A percentile compares a stretch with the other conserved stretches of the same genome.
These are phyloP conservation scores for Apocheima hispidaria DNA, from an alignment of 2,888 invertebrate genomes.

Conservation along the genomic window DNA sequence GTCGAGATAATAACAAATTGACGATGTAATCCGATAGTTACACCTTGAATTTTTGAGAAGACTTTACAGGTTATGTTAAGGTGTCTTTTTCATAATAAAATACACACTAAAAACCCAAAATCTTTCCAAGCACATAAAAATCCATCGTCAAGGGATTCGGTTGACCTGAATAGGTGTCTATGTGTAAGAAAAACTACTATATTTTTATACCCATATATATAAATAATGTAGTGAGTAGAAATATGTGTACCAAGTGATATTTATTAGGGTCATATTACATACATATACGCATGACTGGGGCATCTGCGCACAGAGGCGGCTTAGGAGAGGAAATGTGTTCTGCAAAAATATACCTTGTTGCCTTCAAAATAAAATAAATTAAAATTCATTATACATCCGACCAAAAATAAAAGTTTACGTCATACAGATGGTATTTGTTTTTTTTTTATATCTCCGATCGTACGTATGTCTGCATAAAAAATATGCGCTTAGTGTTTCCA, in stretches of 20 bases:
- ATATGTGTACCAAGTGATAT: constrained; percentile 73
- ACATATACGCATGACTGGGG: constrained; percentile 66
- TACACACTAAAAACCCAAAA: constrained; percentile 27
- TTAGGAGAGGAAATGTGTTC: constrained; percentile 14
- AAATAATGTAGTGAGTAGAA: constrained; percentile 58
- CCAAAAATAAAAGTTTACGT: no score
- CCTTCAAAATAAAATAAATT: no score
- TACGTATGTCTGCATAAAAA: no score
- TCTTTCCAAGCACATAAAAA: constrained; percentile 30
- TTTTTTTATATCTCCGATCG: no score
- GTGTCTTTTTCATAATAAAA: background rate
- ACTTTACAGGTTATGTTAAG: background rate
- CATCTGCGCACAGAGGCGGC: constrained; percentile 48
- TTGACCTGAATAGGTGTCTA: constrained; percentile 41
- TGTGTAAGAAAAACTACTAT: constrained; percentile 41
- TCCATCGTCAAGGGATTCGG: constrained; percentile 37
- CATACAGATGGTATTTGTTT: no score
- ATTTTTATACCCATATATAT: constrained; percentile 43
- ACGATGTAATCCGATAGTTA: no score
- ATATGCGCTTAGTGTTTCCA: no score
- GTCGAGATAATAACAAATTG: no score
- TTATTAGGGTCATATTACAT: constrained; percentile 76
- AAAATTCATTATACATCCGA: no score
- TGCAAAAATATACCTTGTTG: background rate
- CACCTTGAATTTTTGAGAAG: background rate